Evolutionary conservation across 2,888 invertebrate genomes (phyloP), one percentile per base, ranked within the genome.

Genomic region (Eulithis testata): DNA sequence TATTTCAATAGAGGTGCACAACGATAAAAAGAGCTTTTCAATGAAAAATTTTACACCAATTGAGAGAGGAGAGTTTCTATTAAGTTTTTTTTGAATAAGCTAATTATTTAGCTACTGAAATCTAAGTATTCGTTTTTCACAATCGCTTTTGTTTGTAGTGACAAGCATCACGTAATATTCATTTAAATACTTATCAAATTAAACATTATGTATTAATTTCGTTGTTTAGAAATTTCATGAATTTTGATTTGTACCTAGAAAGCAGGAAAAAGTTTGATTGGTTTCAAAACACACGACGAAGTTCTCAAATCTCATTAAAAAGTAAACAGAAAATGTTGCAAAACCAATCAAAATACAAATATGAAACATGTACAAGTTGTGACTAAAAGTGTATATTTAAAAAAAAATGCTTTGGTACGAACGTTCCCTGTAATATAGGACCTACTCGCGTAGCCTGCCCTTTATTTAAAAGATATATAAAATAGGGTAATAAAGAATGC

Each of bases 221-320:
- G 27, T 43, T 49, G 40, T n/a, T 50, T 50, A 40, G 7, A 31
- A 55, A 63, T 53, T 47, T 57, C 53, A 58, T 45, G 49, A 53
- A 63, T 58, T 49, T 50, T 40, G 14, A 50, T 63, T 57, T 9
- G 44, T 62, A 65, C 53, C 50, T 62, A 65, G 61, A 66, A 45
- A 74, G 76, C 73, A 76, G 80, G 82, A 86, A 87, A 86, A 93
- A 91, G 89, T 92, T 92, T 90, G 88, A 93, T 92, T 92, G 91
- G 87, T 88, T 92, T 89, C 83, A 86, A 88, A 90, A 85, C 86
- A 86, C 76, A 85, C 81, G 77, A 82, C 70, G 78, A 74, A 85
- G 82, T 82, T 85, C 82, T 81, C 83, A 81, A 85, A 93, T 90
- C 90, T 91, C 90, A 89, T 90, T 91, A 89, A 89, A 87, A 91